A percentile compares a stretch with the other conserved stretches of the same genome.
These are phyloP conservation scores for Dunckerocampus dactyliophorus DNA, from an alignment of 2,113 vertebrate species.

Conservation along the genomic window DNA sequence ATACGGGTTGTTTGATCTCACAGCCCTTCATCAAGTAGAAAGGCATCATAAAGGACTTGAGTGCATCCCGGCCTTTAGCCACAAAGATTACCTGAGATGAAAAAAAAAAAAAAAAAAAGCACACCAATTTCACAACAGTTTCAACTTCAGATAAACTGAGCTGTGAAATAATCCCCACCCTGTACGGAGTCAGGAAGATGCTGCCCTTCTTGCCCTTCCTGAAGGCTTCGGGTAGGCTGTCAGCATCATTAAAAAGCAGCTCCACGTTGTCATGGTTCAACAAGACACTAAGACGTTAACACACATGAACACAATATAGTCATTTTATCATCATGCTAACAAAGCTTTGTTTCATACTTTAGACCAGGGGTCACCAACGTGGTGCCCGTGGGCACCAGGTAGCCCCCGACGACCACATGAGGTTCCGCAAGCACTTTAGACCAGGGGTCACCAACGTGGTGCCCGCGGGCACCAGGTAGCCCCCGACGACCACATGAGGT, in stretches of 20 bases:
- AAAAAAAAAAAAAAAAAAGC: neutral
- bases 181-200: conserved; percentile 89
- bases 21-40: conserved; percentile 95
- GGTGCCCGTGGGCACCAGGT: too few relatives aligned
- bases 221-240: conserved; percentile 85
- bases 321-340: neutral
- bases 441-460: too few relatives aligned
- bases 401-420: too few relatives aligned
- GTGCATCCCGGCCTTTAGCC: conserved; percentile 84
- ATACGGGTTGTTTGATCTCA: conserved; percentile 94
- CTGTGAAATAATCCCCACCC: conserved; percentile 71
- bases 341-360: neutral
- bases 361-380: too few relatives aligned
- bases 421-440: too few relatives aligned
- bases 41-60: conserved; percentile 97
- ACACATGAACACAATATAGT: neutral
- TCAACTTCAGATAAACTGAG: neutral
- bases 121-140: too few relatives aligned
- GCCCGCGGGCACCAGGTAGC: too few relatives aligned
- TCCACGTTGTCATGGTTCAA: conserved; percentile 93
- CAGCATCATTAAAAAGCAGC: conserved; percentile 85
- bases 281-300: conserved; percentile 63
- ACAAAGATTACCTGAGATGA: conserved; percentile 86
- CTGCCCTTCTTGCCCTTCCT: conserved; percentile 92
- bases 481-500: too few relatives aligned